phyloP scores from a whole-genome alignment of 2,113 vertebrate species.

The Desmodus rotundus region DNA sequence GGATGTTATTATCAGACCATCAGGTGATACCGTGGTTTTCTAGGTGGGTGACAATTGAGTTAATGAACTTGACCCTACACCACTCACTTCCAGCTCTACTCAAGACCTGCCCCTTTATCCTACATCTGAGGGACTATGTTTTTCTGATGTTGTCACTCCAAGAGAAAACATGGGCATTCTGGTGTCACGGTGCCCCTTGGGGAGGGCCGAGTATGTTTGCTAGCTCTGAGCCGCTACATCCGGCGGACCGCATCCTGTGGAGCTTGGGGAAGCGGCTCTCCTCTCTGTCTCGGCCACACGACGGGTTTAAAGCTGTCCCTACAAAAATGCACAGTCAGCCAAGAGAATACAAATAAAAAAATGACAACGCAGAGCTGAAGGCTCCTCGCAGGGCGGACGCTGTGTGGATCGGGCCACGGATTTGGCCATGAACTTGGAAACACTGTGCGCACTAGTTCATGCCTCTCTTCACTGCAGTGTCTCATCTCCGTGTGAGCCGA shows the following conservation, averaged over 20 bases:
- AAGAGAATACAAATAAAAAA: background rate
- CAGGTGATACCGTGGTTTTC: background rate
- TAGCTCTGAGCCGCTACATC: background rate
- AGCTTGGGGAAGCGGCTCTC: background rate
- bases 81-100: background rate
- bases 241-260: fast-evolving
- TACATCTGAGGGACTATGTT: background rate
- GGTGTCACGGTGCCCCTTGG: no score
- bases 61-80: fast-evolving
- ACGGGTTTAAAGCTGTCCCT: background rate
- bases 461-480: background rate
- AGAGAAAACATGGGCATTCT: background rate
- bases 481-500: background rate
- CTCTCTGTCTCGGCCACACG: background rate
- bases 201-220: background rate
- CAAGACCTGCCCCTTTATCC: background rate
- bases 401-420: fast-evolving
- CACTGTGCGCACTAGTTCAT: background rate
- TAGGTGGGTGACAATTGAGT: fast-evolving
- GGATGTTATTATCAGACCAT: no score
- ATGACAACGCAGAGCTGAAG: no score
- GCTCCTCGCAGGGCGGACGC: background rate
- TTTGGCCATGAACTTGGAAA: background rate
- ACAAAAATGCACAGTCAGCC: fast-evolving
- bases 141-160: background rate